Conservation (phyloP, 2,797 vertebrate species). For the Enteromius fasciolatus region DNA sequence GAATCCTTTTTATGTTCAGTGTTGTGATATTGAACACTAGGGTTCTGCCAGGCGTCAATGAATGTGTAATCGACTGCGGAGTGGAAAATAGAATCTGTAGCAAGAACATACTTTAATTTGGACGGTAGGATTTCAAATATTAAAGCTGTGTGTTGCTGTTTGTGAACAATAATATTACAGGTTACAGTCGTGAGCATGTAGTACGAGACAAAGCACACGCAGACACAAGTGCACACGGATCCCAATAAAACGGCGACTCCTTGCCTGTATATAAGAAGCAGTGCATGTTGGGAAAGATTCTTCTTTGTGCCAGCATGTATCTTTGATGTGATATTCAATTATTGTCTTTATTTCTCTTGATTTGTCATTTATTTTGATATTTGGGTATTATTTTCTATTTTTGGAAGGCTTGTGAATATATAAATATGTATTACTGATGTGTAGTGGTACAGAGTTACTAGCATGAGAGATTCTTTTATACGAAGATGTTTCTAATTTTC, state of each 20-base stretch:
- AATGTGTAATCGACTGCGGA: constrained; percentile 43
- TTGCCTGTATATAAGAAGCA: constrained; percentile 72
- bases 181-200: constrained; percentile 35
- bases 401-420: constrained; percentile 85
- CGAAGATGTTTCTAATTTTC: constrained; percentile 83
- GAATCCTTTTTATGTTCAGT: constrained; percentile 13
- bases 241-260: constrained; percentile 51
- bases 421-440: constrained; percentile 84
- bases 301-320: constrained; percentile 81
- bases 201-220: constrained; percentile 26
- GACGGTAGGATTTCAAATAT: constrained; percentile 11
- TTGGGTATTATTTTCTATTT: constrained; percentile 81
- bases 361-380: constrained; percentile 74
- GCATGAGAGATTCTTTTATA: constrained; percentile 85
- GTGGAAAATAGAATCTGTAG: constrained; percentile 22
- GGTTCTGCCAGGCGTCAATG: constrained; percentile 30
- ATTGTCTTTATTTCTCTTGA: constrained; percentile 69
- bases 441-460: constrained; percentile 82
- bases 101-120: constrained; percentile 11
- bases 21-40: background rate
- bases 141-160: constrained; percentile 50
- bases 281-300: constrained; percentile 79
- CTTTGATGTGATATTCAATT: constrained; percentile 78
- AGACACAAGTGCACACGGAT: constrained; percentile 47
- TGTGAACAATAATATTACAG: constrained; percentile 34